A percentile compares a stretch with the other conserved stretches of the same genome.
Evolutionary conservation across 2,113 vertebrate species (phyloP).

Genomic region (Nycticebus coucang): DNA sequence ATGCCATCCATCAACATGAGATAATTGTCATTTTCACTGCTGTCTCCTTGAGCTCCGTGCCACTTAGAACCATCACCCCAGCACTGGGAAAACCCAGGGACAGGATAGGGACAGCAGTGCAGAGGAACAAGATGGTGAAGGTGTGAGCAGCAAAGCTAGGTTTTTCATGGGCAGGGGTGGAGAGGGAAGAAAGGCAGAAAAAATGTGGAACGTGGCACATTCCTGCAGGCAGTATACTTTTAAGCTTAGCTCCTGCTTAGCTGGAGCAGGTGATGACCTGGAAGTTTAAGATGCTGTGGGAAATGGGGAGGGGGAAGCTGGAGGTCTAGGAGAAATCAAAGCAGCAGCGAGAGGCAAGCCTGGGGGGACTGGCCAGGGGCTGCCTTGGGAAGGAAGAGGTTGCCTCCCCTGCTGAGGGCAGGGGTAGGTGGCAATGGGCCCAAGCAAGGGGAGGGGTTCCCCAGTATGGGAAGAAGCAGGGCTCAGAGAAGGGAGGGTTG

Average conservation of each 20-base stretch:
- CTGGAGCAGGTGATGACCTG: background rate
- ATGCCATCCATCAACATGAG: background rate
- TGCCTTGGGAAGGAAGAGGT: background rate
- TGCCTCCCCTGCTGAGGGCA: background rate
- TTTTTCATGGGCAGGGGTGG: background rate
- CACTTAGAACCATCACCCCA: accelerated
- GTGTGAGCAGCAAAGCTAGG: background rate
- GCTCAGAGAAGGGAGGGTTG: background rate
- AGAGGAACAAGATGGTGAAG: background rate
- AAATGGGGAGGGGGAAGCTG: background rate
- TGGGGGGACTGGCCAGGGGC: background rate
- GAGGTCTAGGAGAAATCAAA: too few relatives aligned
- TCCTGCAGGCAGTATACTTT: background rate
- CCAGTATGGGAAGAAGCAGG: background rate
- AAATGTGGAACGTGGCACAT: background rate
- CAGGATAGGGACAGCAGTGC: background rate
- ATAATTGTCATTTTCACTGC: background rate
- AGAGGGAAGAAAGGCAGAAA: background rate
- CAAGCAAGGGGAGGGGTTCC: background rate
- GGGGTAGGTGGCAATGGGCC: background rate
- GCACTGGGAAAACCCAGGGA: background rate
- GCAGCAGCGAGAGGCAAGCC: background rate
- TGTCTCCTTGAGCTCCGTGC: background rate
- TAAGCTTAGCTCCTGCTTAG: too few relatives aligned
- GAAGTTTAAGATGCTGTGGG: background rate